Conservation (phyloP, 2,113 vertebrate genomes). For the human region DNA sequence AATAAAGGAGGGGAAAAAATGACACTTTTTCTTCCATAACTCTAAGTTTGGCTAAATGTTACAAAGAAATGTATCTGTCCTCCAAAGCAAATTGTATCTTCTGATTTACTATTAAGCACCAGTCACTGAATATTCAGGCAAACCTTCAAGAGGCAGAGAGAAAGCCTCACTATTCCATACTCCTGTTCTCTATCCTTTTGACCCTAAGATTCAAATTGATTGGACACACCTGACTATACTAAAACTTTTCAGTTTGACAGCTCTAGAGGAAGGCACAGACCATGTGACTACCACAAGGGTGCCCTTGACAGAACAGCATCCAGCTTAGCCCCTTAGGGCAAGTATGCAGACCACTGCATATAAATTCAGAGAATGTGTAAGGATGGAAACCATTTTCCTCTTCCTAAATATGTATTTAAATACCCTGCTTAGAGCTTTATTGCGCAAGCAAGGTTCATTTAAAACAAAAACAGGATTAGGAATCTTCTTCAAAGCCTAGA, state of each 20-base stretch:
- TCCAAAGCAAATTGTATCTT: not conserved
- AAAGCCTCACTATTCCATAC: not conserved
- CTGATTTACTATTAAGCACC: not conserved
- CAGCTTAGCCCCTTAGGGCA: not conserved
- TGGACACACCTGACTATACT: not conserved
- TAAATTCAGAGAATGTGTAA: conserved; percentile 24
- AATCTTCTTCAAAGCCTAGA: conserved; percentile 8
- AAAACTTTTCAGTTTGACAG: not conserved
- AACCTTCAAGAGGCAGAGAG: not conserved
- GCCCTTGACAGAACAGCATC: not conserved
- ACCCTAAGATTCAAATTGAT: not conserved
- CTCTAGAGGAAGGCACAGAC: not conserved
- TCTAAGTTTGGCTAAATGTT: conserved; percentile 23
- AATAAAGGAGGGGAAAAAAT: not conserved
- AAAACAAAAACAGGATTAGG: not conserved
- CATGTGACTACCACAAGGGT: not conserved
- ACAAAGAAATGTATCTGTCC: not conserved
- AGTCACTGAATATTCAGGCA: not conserved
- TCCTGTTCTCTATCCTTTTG: not conserved
- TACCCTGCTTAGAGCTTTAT: not conserved
- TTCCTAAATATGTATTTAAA: conserved; percentile 43
- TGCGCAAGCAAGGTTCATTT: not conserved
- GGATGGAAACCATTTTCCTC: conserved; percentile 23
- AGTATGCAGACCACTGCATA: not conserved
- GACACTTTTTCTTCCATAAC: not conserved